Percentiles rank a stretch among this genome's conserved stretches.
These are phyloP conservation scores for Hemichromis elongatus DNA, from an alignment of 2,113 vertebrate genomes.

Conservation along the genomic window DNA sequence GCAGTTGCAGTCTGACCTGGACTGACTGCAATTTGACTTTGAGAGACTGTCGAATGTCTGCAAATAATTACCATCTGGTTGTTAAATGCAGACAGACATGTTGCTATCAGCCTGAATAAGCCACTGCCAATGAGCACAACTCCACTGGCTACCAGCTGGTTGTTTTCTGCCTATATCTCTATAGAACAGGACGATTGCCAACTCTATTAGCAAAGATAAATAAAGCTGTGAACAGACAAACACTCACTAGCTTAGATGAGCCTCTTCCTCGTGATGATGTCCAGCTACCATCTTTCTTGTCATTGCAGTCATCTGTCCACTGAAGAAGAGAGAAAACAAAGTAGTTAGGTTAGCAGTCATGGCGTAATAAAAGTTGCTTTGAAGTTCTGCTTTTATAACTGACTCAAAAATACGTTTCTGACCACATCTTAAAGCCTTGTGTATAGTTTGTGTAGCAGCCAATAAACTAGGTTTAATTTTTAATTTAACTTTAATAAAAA, in stretches of 20 bases:
- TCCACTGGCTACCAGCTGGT: not conserved
- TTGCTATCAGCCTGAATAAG: not conserved
- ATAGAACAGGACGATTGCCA: no score
- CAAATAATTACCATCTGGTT: not conserved
- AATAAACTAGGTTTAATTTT: not conserved
- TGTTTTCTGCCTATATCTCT: no score
- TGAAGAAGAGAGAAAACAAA: slow-evolving; percentile 54
- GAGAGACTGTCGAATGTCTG: not conserved
- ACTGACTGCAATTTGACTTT: not conserved
- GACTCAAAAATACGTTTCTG: not conserved
- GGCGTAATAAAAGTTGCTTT: not conserved
- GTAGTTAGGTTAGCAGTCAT: not conserved
- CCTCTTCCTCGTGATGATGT: slow-evolving; percentile 83
- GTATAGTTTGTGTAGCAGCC: not conserved
- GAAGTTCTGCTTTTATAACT: not conserved
- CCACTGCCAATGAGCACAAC: not conserved
- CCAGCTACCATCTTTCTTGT: slow-evolving; percentile 84
- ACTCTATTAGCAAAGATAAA: not conserved
- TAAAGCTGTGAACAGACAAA: not conserved
- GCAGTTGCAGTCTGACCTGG: not conserved
- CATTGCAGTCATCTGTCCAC: slow-evolving; percentile 89
- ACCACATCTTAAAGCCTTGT: not conserved
- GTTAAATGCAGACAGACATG: not conserved
- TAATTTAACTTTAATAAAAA: no score
- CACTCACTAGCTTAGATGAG: slow-evolving; percentile 77